Evolutionary conservation across 30 jellyfish, hydroid and myxozoan species (phyloP), one percentile per base, ranked within the genome.

Genomic region (Aurelia coerulea): DNA sequence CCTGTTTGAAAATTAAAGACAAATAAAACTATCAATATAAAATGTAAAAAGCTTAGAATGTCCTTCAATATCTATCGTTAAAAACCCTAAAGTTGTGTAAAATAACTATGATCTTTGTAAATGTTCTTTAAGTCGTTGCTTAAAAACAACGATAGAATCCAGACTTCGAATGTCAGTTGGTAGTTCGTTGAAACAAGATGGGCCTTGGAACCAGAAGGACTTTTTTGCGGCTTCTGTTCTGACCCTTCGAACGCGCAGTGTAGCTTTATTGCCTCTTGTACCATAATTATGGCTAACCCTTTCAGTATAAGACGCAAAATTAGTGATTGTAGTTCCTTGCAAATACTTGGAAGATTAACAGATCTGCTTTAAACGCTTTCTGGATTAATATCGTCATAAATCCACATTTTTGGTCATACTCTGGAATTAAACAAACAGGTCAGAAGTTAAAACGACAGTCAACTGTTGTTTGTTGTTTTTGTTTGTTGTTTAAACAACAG

Each of bases 41-140:
- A 23, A 23, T 37, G 37, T 64, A 16, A 70, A 67, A 8, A 53
- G 23, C 29, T 34, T 71, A 32, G 15, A 71, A 71, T 71, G 29
- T 71, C 65, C 62, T 34, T 14, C 66, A 13, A 71, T 71, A 65
- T 65, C 35, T 32, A 65, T n/a, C 76, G 76, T 65, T 65, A n/a
- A 65, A 53, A 53, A 19, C 18, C 76, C 76, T n/a, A 18, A 10
- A 65, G 46, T 65, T 65, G 29, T 12, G 46, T 32, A 65, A 10
- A n/a, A 10, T 10, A 71, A 15, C 39, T 23, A 23, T 23, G 29
- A 23, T 23, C 29, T 23, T 23, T 23, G 29, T 23, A 23, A 23
- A 23, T 23, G 29, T 23, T 23, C 29, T 23, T 23, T 23, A 23
- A 23, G 29, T 23, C 29, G 29, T 23, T 23, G 29, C 29, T 23